Conservation (phyloP, 2,888 invertebrate genomes). For the Eupithecia subumbrata region DNA sequence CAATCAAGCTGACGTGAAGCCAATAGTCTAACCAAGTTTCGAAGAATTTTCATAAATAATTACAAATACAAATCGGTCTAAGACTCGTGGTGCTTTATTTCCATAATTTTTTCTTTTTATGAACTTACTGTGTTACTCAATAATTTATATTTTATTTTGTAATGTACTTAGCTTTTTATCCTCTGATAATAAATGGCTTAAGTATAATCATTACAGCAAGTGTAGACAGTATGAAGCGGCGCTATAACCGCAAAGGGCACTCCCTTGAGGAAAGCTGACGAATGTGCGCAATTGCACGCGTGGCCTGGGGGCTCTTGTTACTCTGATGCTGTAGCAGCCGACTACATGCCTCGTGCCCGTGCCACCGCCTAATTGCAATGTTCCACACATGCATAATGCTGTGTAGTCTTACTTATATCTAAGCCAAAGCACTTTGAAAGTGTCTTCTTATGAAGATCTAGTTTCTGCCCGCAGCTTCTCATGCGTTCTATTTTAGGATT, state of each 20-base stretch:
- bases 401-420: not conserved
- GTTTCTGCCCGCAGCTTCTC: not conserved
- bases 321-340: slow-evolving; percentile 21
- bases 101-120: no score
- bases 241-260: slow-evolving; percentile 48
- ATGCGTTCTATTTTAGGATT: not conserved
- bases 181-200: no score
- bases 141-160: no score
- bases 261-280: slow-evolving; percentile 53
- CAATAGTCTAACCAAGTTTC: no score
- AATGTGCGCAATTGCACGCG: slow-evolving; percentile 54
- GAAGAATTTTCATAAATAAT: no score
- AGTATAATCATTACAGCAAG: not conserved
- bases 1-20: no score
- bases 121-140: no score
- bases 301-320: slow-evolving; percentile 47
- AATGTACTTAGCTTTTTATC: no score
- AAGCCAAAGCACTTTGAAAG: not conserved
- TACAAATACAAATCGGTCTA: no score
- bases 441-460: not conserved
- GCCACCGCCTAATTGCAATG: slow-evolving; percentile 23
- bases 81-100: no score
- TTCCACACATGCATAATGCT: slow-evolving; percentile 7
- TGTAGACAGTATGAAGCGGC: slow-evolving; percentile 10
- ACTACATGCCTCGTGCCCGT: slow-evolving; percentile 17